Evolutionary conservation across 2,888 invertebrate genomes (phyloP).

Genomic region (Leucania comma): DNA sequence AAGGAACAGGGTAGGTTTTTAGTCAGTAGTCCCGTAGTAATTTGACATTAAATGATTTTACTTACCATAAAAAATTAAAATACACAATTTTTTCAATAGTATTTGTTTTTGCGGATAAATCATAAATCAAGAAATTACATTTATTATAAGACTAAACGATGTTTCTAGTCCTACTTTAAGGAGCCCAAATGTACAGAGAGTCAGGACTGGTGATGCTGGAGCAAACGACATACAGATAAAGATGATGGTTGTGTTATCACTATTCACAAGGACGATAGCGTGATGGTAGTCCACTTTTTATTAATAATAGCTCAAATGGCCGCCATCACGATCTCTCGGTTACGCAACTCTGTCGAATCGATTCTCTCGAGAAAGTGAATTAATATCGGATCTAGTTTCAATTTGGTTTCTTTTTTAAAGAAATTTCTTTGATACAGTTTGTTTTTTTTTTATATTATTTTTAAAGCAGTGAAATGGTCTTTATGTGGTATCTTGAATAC

Average conservation of each 20-base stretch:
- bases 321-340: conserved; percentile 56
- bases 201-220: no score
- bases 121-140: no score
- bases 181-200: no score
- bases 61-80: no score
- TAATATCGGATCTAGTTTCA: conserved; percentile 71
- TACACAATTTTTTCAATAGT: no score
- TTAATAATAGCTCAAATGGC: conserved; percentile 20
- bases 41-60: no score
- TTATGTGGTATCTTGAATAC: background rate
- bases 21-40: no score
- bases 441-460: background rate
- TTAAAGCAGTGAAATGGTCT: background rate
- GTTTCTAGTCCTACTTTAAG: no score
- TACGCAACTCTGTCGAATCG: conserved; percentile 72
- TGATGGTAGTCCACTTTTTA: conserved; percentile 36
- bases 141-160: no score
- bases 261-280: background rate
- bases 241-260: background rate
- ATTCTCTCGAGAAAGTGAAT: conserved; percentile 77
- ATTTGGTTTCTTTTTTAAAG: conserved; percentile 74
- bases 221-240: no score
- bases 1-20: no score
- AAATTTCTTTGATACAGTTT: conserved; percentile 63
- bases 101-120: no score